Evolutionary conservation across 1,140 invertebrate genomes (phyloP).

Genomic region (Brachionus plicatilis): DNA sequence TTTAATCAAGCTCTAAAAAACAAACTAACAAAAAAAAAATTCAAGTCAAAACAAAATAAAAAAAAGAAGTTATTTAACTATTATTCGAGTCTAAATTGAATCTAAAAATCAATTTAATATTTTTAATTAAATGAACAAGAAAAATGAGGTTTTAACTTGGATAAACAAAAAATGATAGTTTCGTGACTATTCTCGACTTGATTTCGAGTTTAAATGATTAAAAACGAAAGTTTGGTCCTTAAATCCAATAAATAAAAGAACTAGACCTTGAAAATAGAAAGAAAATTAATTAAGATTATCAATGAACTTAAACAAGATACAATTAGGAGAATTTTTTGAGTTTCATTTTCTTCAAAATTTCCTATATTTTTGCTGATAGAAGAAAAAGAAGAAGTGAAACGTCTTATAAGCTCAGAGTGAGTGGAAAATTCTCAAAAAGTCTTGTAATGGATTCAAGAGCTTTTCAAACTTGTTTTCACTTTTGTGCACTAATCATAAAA

Average conservation of each 20-base stretch:
- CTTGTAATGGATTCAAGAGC: neutral
- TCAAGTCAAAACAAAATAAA: neutral
- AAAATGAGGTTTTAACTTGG: neutral
- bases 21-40: neutral
- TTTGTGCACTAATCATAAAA: neutral
- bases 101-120: neutral
- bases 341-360: neutral
- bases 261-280: conserved; percentile 6
- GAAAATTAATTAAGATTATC: neutral
- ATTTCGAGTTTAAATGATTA: neutral
- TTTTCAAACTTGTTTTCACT: neutral
- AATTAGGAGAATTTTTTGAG: neutral
- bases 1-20: neutral
- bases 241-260: neutral
- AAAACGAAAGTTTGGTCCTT: neutral
- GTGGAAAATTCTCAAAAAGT: neutral
- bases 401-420: neutral
- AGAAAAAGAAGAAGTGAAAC: neutral
- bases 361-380: neutral
- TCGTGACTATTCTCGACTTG: neutral
- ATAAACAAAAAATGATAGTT: neutral
- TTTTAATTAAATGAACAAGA: neutral
- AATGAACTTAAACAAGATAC: neutral
- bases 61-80: neutral
- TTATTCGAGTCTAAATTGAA: neutral